Conservation (phyloP, 2,797 vertebrate species). For the Catharus ustulatus region DNA sequence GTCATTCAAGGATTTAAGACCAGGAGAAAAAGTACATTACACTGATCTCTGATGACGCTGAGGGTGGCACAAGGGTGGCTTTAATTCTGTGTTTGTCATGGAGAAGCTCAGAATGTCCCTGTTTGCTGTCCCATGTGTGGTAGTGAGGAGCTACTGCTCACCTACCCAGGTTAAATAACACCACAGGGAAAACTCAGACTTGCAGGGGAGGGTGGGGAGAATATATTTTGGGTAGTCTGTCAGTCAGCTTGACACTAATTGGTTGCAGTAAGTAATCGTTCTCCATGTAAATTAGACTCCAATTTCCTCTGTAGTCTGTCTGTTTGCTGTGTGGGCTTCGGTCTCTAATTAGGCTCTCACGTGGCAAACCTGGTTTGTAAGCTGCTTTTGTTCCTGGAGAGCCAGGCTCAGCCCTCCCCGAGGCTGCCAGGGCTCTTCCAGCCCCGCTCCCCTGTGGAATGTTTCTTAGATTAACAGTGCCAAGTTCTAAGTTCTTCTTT, state of each 20-base stretch:
- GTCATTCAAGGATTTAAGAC: background rate
- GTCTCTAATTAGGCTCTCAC: constrained; percentile 57
- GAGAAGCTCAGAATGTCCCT: background rate
- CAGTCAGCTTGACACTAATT: constrained; percentile 70
- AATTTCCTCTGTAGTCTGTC: constrained; percentile 62
- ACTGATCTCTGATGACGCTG: background rate
- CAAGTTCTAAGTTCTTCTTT: constrained; percentile 13
- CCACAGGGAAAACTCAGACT: background rate
- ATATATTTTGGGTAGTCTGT: constrained; percentile 59
- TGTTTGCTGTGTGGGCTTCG: constrained; percentile 60
- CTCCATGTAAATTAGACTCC: constrained; percentile 66
- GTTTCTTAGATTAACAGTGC: background rate
- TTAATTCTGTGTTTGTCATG: background rate
- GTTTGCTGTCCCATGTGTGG: rapidly evolving
- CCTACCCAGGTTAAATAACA: background rate
- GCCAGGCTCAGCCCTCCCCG: background rate
- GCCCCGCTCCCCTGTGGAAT: background rate
- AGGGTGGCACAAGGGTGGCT: background rate
- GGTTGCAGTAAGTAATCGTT: constrained; percentile 66
- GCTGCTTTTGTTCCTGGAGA: constrained; percentile 51
- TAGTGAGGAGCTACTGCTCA: background rate
- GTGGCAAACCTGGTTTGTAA: constrained; percentile 51
- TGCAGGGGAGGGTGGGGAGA: constrained; percentile 3
- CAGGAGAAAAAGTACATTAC: rapidly evolving
- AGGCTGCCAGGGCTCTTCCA: background rate